phyloP scores from a whole-genome alignment of 2,113 vertebrate species.

The Calidris pygmaea region DNA sequence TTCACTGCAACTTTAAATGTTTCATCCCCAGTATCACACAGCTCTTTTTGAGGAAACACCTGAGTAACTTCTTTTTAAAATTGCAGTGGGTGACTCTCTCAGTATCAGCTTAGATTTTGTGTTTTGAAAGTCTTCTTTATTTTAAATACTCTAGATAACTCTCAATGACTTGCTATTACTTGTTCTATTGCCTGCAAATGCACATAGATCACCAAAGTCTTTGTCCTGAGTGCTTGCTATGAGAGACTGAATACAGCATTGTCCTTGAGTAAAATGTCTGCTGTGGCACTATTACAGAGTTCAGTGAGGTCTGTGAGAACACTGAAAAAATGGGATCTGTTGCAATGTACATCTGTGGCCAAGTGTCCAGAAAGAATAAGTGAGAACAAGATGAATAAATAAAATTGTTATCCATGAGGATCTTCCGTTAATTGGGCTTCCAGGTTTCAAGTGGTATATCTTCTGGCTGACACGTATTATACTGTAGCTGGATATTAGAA shows the following conservation, averaged over 20 bases:
- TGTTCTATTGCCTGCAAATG: not conserved
- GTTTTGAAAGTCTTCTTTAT: not conserved
- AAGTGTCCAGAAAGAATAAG: not conserved
- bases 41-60: not conserved
- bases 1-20: not conserved
- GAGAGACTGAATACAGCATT: not conserved
- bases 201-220: not conserved
- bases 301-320: not conserved
- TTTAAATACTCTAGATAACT: not conserved
- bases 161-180: not conserved
- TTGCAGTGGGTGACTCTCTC: not conserved
- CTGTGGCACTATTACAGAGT: not conserved
- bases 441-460: not conserved
- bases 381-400: not conserved
- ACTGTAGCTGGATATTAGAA: not conserved
- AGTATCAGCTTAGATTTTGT: not conserved
- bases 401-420: not conserved
- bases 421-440: not conserved
- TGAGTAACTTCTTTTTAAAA: not conserved
- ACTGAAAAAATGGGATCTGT: not conserved
- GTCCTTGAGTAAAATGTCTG: not conserved
- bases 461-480: not conserved
- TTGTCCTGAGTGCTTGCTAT: not conserved
- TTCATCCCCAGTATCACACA: not conserved
- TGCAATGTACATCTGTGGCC: not conserved